Base-by-base conservation (phyloP, 2,888 invertebrate species). In the Chalcosyrphus nemorum region DNA sequence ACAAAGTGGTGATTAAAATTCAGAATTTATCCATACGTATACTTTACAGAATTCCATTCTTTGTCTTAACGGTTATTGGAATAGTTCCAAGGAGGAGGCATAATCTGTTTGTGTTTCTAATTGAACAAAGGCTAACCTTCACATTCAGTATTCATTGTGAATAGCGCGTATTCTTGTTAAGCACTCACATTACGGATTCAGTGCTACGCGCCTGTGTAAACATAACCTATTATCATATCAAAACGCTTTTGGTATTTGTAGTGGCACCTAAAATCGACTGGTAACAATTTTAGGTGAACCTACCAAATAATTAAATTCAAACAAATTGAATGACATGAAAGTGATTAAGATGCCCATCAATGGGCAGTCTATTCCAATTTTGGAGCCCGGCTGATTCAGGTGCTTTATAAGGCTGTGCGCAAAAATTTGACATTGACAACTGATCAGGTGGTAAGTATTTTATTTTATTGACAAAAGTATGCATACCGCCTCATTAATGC, bases 161-260 rank as follows among this genome's bases (percentile, higher is more conserved):
- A 32, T 65, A 32, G 32, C 63, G 52, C 13, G 57, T 56, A 29
- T 38, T 74, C 50, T 66, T 54, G 15, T 52, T 61, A 21, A 54
- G 54, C 54, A 50, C 52, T n/a, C n/a, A 45, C 59, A 80, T 80
- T 80, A 80, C 54, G 15, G 38, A 80, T 80, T 80, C 80, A 61
- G 61, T 54, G 27, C 35, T 32, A 38, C n/a, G 54, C 21, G 9
- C 41, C 3, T 32, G n/a, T 59, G 78, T 74, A 52, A 80, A 80
- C 65, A 72, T 59, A 29, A 59, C 13, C 47, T 65, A 59, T 59
- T 41, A 63, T 63, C 47, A 21, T 32, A 57, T 27, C 27, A 45
- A 59, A n/a, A 56, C 56, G 6, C 35, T 35, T 43, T 59, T 59
- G 38, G 38, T 17, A 13, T 13, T 24, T 41, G 38, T 7, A 9